phyloP scores from a whole-genome alignment of 2,888 invertebrate species.

The Chrysolina haemoptera region DNA sequence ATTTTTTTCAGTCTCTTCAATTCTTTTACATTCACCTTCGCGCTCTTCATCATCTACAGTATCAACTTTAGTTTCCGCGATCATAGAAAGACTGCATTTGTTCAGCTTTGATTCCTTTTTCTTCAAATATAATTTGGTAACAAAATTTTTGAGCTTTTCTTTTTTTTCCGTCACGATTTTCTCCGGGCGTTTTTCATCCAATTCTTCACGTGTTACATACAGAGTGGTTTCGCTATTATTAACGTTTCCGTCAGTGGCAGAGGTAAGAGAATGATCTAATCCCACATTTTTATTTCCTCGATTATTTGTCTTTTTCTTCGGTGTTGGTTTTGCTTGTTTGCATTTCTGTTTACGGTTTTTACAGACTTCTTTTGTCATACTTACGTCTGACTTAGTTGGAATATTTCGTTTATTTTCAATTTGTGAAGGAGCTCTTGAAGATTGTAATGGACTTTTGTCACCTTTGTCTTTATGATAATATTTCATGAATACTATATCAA shows the following conservation, averaged over 20 bases:
- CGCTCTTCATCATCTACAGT: background rate
- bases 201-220: background rate
- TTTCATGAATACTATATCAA: constrained; percentile 11
- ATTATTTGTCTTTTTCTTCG: background rate
- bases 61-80: constrained; percentile 23
- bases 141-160: constrained; percentile 34
- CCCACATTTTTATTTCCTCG: background rate
- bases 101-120: constrained; percentile 27
- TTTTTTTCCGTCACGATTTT: constrained; percentile 28
- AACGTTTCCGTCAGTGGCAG: background rate
- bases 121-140: constrained; percentile 39
- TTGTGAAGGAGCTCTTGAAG: background rate
- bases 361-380: background rate
- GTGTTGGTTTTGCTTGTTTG: background rate
- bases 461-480: background rate
- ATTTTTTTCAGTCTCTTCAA: constrained; percentile 4
- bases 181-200: constrained; percentile 26
- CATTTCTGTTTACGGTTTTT: background rate
- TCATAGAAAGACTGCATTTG: constrained; percentile 24
- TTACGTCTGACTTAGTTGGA: background rate
- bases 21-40: background rate
- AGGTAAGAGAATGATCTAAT: background rate
- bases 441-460: background rate
- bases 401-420: background rate
- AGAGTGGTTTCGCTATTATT: background rate